These are phyloP conservation scores for Micoletzkya japonica DNA, from an alignment of 2,888 invertebrate species.

Conservation along the genomic window DNA sequence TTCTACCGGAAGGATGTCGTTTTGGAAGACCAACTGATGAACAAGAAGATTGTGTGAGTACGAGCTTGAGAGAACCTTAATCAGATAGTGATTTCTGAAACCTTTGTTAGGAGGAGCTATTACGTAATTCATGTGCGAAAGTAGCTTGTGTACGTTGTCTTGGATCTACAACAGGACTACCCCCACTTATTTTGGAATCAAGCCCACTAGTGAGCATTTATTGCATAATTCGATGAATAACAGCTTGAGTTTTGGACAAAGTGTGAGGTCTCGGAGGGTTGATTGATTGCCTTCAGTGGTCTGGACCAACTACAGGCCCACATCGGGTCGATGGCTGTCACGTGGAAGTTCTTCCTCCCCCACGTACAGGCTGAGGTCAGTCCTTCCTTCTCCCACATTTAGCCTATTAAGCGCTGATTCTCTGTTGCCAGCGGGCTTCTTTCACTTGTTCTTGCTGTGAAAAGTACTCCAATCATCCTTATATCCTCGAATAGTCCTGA, in stretches of 20 bases:
- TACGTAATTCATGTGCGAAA: too few species aligned
- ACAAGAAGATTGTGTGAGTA: too few species aligned
- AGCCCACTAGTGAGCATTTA: not conserved
- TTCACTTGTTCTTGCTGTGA: slow-evolving; percentile 8
- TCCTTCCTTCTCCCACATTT: too few species aligned
- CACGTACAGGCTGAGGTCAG: slow-evolving; percentile 52
- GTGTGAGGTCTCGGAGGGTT: slow-evolving; percentile 52
- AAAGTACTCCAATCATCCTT: not conserved
- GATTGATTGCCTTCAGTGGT: slow-evolving; percentile 45
- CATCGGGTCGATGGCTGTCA: slow-evolving; percentile 47
- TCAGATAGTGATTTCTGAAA: not conserved
- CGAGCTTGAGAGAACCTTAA: not conserved
- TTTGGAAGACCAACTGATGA: slow-evolving; percentile 57
- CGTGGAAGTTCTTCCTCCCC: slow-evolving; percentile 47
- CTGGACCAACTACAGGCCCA: slow-evolving; percentile 48
- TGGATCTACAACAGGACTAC: too few species aligned
- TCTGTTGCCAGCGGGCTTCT: slow-evolving; percentile 26
- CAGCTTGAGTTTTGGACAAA: slow-evolving; percentile 37
- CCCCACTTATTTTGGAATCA: not conserved
- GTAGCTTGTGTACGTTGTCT: not conserved
- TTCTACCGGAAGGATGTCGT: slow-evolving; percentile 60
- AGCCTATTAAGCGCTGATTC: too few species aligned
- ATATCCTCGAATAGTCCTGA: not conserved
- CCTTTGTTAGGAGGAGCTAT: not conserved
- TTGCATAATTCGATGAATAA: not conserved